Percentiles rank a stretch among this genome's conserved stretches.
phyloP scores from a whole-genome alignment of 2,888 invertebrate genomes.

The Coelopa pilipes region DNA sequence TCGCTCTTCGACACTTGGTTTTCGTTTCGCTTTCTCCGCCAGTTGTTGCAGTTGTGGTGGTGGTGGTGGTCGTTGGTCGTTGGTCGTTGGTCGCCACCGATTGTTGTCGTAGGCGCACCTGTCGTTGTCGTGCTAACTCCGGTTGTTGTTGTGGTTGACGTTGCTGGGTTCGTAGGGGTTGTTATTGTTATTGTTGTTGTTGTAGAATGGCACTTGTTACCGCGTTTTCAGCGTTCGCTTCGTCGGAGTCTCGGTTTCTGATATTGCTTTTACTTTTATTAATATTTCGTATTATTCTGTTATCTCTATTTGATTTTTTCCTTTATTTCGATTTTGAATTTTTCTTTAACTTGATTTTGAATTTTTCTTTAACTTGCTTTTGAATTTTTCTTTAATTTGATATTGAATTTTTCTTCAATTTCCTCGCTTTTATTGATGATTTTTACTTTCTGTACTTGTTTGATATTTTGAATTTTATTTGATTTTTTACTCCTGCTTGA shows the following conservation, averaged over 20 bases:
- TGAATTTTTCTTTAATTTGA: background rate
- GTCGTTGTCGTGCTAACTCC: too few species aligned
- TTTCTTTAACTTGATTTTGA: background rate
- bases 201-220: constrained; percentile 27
- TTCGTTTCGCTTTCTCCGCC: constrained; percentile 6
- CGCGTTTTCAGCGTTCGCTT: background rate
- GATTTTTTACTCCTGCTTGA: too few species aligned
- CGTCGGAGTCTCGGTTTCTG: too few species aligned
- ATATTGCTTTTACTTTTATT: background rate
- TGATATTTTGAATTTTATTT: background rate
- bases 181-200: constrained; percentile 16
- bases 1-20: background rate
- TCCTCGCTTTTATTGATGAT: background rate
- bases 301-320: background rate
- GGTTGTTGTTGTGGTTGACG: constrained; percentile 14
- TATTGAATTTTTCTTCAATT: background rate
- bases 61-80: background rate
- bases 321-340: background rate
- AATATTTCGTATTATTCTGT: background rate
- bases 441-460: background rate
- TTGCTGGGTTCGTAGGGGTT: background rate
- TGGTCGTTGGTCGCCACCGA: too few species aligned
- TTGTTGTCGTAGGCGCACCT: constrained; percentile 9
- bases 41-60: background rate
- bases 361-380: background rate